Evolutionary conservation across 1,140 invertebrate genomes (phyloP).

Genomic region (Rhagoletis zephyria): DNA sequence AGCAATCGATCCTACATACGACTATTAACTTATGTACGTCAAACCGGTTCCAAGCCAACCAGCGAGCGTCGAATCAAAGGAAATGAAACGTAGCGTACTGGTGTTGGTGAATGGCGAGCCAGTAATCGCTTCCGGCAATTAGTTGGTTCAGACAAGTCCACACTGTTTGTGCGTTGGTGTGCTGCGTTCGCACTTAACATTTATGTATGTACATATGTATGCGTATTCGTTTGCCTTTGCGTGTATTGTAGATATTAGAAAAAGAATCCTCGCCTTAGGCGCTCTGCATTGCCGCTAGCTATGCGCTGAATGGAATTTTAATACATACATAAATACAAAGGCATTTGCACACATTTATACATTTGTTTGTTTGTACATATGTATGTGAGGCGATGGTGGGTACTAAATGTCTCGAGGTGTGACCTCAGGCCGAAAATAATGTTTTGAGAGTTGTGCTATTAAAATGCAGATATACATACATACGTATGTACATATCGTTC

Average conservation of each 20-base stretch:
- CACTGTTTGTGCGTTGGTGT: not conserved
- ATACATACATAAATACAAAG: conserved; percentile 14
- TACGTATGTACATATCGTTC: not conserved
- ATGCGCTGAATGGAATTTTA: conserved; percentile 54
- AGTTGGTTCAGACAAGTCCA: conserved; percentile 37
- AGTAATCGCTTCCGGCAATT: conserved; percentile 39
- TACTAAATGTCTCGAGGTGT: not conserved
- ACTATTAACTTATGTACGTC: not conserved
- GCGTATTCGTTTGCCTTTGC: conserved; percentile 29
- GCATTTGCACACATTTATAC: not conserved
- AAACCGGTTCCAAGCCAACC: not conserved
- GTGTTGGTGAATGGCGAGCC: conserved; percentile 12
- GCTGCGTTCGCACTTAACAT: not conserved
- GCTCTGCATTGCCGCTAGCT: conserved; percentile 16
- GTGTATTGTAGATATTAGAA: conserved; percentile 26
- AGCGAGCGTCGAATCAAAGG: not conserved
- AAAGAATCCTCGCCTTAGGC: conserved; percentile 5
- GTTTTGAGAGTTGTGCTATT: conserved; percentile 34
- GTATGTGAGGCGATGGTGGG: not conserved
- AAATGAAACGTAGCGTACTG: not conserved
- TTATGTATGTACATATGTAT: not conserved
- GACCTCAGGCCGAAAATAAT: conserved; percentile 20
- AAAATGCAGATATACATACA: not conserved
- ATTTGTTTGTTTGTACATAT: not conserved
- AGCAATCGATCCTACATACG: not conserved